Percentiles rank a stretch among this genome's conserved stretches.
phyloP scores from a whole-genome alignment of 2,797 vertebrate genomes.

The Hydrophis major region DNA sequence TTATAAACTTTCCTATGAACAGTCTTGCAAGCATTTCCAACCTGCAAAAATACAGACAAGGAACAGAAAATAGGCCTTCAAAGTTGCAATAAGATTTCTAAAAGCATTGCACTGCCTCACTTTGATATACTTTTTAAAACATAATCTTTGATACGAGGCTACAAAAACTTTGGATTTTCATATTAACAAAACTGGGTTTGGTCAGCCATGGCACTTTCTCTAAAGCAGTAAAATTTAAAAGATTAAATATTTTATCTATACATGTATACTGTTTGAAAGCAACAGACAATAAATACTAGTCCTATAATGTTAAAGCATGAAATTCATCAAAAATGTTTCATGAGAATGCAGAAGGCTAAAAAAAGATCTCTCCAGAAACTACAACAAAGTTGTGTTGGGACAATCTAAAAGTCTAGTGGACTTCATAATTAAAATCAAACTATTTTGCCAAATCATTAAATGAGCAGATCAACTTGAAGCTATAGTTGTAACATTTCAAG shows the following conservation, averaged over 20 bases:
- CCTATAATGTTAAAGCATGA: background rate
- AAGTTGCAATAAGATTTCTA: conserved; percentile 25
- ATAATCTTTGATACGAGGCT: conserved; percentile 22
- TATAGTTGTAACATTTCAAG: background rate
- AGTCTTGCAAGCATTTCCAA: conserved; percentile 52
- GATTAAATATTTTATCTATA: background rate
- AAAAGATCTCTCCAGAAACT: background rate
- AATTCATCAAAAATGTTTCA: conserved; percentile 6
- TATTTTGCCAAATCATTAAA: background rate
- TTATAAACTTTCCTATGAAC: conserved; percentile 50
- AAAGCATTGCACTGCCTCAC: conserved; percentile 32
- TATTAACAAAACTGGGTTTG: conserved; percentile 19
- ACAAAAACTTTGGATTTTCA: conserved; percentile 37
- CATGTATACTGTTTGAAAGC: background rate
- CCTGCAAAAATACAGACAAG: conserved; percentile 47
- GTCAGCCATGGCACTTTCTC: conserved; percentile 30
- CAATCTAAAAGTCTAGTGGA: background rate
- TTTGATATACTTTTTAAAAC: conserved; percentile 23
- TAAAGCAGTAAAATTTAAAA: conserved; percentile 23
- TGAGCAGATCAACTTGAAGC: background rate
- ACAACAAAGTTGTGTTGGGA: background rate
- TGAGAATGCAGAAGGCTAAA: background rate
- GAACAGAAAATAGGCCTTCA: conserved; percentile 18
- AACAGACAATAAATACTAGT: conserved; percentile 7
- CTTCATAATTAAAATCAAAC: conserved; percentile 11